A percentile compares a stretch with the other conserved stretches of the same genome.
Evolutionary conservation across 2,113 vertebrate genomes (phyloP).

Genomic region (Neolamprologus hecqui): DNA sequence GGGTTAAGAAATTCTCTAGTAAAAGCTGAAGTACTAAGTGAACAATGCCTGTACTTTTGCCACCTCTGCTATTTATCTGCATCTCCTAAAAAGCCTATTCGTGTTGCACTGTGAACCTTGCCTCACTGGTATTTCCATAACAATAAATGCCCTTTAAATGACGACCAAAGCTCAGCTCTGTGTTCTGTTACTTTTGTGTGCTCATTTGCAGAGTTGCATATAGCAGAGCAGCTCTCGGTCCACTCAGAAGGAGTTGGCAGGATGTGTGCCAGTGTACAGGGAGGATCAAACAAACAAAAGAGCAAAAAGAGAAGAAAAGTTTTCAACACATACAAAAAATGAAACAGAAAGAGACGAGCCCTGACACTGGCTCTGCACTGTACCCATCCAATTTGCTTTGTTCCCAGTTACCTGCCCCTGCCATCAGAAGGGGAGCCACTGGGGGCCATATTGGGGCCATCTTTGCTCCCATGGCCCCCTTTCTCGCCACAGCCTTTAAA

Average conservation of each 20-base stretch:
- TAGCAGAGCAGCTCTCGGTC: neutral
- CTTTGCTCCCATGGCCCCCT: slow-evolving; percentile 43
- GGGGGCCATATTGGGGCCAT: slow-evolving; percentile 53
- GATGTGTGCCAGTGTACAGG: neutral
- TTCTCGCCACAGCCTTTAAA: slow-evolving; percentile 62
- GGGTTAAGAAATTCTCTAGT: neutral
- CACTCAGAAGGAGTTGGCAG: neutral
- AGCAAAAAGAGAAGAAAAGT: slow-evolving; percentile 17
- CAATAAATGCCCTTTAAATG: neutral
- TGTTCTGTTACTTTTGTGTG: neutral
- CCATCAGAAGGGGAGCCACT: slow-evolving; percentile 52
- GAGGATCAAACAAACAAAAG: slow-evolving; percentile 36
- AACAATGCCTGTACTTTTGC: neutral
- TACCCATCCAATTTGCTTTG: slow-evolving; percentile 58
- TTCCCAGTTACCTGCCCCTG: slow-evolving; percentile 64
- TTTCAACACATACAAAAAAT: slow-evolving; percentile 22
- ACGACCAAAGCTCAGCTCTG: neutral
- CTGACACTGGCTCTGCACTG: slow-evolving; percentile 22
- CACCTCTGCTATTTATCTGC: neutral
- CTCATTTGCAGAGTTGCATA: neutral
- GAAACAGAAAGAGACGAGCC: slow-evolving; percentile 3
- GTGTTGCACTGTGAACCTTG: neutral
- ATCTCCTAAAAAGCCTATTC: neutral
- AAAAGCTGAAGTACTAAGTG: neutral
- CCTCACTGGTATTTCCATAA: neutral